Percentiles rank a stretch among this genome's conserved stretches.
These are phyloP conservation scores for Dynastes tityus DNA, from an alignment of 2,888 invertebrate species.

Conservation along the genomic window DNA sequence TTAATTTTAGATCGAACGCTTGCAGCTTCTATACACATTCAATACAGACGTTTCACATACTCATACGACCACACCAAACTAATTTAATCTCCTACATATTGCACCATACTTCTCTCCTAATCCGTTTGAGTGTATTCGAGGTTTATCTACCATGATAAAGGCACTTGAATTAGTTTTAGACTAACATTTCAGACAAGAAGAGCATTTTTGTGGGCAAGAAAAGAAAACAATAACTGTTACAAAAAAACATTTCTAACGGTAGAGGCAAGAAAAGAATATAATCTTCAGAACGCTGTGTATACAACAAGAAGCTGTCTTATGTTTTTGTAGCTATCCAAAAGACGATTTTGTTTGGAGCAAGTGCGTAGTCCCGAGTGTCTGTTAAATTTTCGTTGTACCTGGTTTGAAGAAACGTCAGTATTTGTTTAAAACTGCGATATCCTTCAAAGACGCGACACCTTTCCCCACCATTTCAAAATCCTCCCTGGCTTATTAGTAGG, in stretches of 20 bases:
- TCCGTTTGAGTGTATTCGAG: conserved; percentile 5
- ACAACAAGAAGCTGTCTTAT: conserved; percentile 46
- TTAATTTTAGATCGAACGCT: too few relatives aligned
- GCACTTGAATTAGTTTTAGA: conserved; percentile 33
- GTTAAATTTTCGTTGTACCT: conserved; percentile 48
- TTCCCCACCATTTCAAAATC: conserved; percentile 21
- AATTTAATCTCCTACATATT: conserved; percentile 19
- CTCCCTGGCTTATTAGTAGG: not conserved
- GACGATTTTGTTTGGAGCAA: conserved; percentile 39
- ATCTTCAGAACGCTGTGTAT: conserved; percentile 38
- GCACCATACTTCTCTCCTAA: conserved; percentile 1
- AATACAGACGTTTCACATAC: conserved; percentile 15
- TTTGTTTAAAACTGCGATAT: conserved; percentile 48
- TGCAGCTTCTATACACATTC: conserved; percentile 5
- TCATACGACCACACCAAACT: conserved; percentile 13
- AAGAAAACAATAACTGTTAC: conserved; percentile 39
- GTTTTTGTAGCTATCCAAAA: conserved; percentile 43
- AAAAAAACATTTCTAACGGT: conserved; percentile 19
- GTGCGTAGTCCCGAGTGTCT: conserved; percentile 35
- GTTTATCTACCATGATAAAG: conserved; percentile 34
- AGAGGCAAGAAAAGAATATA: conserved; percentile 32
- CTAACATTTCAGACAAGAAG: conserved; percentile 12
- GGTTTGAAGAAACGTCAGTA: conserved; percentile 25
- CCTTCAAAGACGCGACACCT: conserved; percentile 30
- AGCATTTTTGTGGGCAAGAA: conserved; percentile 23